A percentile compares a stretch with the other conserved stretches of the same genome.
These are phyloP conservation scores for Dromococcyx pavoninus DNA, from an alignment of 2,797 vertebrate species.

Conservation along the genomic window DNA sequence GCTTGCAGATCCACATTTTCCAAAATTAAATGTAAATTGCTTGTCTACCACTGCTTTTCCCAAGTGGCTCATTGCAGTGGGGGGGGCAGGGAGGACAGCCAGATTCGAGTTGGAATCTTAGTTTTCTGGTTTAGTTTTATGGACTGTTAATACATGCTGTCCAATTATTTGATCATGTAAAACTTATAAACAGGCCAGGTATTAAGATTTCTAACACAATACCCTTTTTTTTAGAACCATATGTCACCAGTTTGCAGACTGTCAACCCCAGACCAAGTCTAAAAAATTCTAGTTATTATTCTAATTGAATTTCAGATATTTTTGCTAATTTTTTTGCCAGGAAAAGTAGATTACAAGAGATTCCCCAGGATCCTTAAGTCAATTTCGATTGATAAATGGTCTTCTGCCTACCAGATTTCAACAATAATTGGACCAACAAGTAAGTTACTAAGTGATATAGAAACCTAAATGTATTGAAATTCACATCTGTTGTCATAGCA, in stretches of 20 bases:
- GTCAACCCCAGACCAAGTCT: background rate
- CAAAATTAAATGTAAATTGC: background rate
- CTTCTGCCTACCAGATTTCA: background rate
- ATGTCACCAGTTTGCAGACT: background rate
- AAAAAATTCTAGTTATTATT: background rate
- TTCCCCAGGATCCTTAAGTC: background rate
- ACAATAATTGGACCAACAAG: background rate
- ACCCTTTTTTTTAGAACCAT: background rate
- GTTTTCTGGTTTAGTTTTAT: background rate
- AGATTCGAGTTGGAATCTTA: background rate
- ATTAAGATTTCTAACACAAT: background rate
- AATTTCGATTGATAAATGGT: background rate
- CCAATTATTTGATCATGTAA: background rate
- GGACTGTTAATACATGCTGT: background rate
- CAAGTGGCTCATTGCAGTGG: background rate
- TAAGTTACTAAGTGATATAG: background rate
- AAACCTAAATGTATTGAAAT: background rate
- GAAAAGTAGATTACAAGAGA: background rate
- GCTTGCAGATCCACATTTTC: background rate
- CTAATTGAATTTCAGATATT: background rate
- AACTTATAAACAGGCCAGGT: background rate
- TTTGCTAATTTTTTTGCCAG: background rate
- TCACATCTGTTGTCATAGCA: background rate
- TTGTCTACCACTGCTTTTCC: background rate
- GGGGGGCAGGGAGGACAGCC: background rate